Conservation (phyloP, 2,888 invertebrate species). For the Melanophora roralis region DNA sequence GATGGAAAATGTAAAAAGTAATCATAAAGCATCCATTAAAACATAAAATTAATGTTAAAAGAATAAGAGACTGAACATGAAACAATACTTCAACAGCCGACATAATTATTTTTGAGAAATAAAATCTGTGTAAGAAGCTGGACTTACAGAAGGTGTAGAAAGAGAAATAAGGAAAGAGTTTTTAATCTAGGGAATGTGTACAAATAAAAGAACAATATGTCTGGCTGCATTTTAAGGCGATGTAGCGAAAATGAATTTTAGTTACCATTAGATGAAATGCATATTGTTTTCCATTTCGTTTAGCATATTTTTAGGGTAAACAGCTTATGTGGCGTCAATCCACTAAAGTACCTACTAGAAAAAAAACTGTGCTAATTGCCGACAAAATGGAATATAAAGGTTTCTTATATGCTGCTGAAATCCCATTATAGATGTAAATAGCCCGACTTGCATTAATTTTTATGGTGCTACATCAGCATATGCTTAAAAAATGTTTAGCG, state of each 20-base stretch:
- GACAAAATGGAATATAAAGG: not conserved
- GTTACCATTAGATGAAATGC: conserved; percentile 36
- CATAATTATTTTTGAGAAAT: conserved; percentile 46
- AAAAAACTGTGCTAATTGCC: conserved; percentile 30
- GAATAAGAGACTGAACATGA: conserved; percentile 34
- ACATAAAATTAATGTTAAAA: conserved; percentile 41
- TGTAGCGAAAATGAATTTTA: conserved; percentile 59
- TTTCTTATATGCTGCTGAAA: not conserved
- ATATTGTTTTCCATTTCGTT: not conserved
- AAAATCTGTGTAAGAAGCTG: not conserved
- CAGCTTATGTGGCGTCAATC: conserved; percentile 26
- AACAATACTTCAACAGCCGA: conserved; percentile 36
- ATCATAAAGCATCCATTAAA: conserved; percentile 39
- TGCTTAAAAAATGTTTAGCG: too few species aligned
- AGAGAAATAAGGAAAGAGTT: conserved; percentile 35
- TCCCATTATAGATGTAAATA: too few species aligned
- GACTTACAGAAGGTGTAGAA: not conserved
- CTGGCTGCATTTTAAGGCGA: conserved; percentile 46
- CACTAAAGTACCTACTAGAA: conserved; percentile 39
- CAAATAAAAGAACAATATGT: conserved; percentile 1
- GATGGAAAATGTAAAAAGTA: conserved; percentile 15
- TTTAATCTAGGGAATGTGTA: not conserved
- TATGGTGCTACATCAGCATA: too few species aligned
- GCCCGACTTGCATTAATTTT: too few species aligned
- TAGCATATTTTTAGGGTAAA: conserved; percentile 11